These are phyloP conservation scores for Pygoscelis antarcticus DNA, from an alignment of 2,113 vertebrate genomes.

Conservation along the genomic window DNA sequence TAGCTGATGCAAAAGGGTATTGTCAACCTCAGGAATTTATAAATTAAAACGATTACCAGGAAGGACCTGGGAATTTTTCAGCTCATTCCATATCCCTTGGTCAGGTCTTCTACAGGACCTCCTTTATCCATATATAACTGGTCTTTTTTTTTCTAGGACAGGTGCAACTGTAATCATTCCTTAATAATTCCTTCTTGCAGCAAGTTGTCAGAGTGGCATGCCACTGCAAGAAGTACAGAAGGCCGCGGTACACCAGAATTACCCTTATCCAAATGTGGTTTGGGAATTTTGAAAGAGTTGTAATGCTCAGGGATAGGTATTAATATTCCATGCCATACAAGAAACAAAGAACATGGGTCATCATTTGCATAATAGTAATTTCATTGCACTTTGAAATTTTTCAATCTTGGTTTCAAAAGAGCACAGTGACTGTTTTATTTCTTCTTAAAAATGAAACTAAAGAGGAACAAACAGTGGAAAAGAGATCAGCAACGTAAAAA, in stretches of 20 bases:
- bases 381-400: neutral
- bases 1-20: neutral
- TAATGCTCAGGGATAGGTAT: fast-evolving
- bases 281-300: neutral
- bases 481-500: neutral
- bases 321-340: neutral
- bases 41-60: neutral
- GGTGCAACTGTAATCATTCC: neutral
- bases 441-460: neutral
- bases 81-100: neutral
- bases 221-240: neutral
- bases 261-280: neutral
- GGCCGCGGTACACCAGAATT: neutral
- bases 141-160: neutral
- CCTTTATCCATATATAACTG: neutral
- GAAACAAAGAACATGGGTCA: fast-evolving
- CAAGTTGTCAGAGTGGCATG: neutral
- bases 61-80: neutral
- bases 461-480: neutral
- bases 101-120: neutral
- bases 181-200: neutral
- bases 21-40: neutral
- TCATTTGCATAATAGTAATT: neutral
- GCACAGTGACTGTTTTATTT: neutral
- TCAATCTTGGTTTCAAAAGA: neutral